These are phyloP conservation scores for Craseonycteris thonglongyai DNA, from an alignment of 2,113 vertebrate genomes.

Conservation along the genomic window DNA sequence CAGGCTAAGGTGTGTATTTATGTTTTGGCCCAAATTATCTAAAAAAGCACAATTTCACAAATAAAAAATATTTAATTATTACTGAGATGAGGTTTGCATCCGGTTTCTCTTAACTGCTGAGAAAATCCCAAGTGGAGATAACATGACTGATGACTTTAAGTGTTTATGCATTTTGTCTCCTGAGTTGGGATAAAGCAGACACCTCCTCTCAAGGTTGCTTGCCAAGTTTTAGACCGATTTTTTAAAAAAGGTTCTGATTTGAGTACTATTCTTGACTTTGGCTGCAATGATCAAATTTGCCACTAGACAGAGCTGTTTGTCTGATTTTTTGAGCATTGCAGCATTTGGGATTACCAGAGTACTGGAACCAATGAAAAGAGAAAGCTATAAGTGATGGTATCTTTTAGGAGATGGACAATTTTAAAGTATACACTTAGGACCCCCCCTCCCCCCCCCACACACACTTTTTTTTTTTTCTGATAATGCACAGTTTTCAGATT, in stretches of 20 bases:
- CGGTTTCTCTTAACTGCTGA: background rate
- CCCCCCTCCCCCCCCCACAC: no score
- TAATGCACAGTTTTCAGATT: background rate
- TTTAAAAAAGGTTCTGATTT: background rate
- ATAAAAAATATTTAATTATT: slow-evolving; percentile 27
- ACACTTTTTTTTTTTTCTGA: background rate
- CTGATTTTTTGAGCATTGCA: slow-evolving; percentile 66
- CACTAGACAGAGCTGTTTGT: slow-evolving; percentile 81
- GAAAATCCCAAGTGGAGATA: slow-evolving; percentile 19
- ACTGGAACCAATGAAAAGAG: background rate
- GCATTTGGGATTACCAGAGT: background rate
- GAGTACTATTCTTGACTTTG: background rate
- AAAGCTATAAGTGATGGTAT: background rate
- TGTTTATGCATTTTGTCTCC: slow-evolving; percentile 25
- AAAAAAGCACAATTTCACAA: background rate
- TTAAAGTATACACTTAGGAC: background rate
- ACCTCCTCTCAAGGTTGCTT: background rate
- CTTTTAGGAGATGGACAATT: background rate
- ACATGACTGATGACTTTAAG: slow-evolving; percentile 12
- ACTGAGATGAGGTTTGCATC: background rate
- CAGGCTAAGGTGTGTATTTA: background rate
- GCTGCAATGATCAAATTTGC: slow-evolving; percentile 70
- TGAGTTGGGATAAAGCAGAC: slow-evolving; percentile 17
- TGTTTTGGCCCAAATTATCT: background rate
- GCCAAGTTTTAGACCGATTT: background rate